These are phyloP conservation scores for Pangasianodon hypophthalmus DNA, from an alignment of 2,113 vertebrate species.

Conservation along the genomic window DNA sequence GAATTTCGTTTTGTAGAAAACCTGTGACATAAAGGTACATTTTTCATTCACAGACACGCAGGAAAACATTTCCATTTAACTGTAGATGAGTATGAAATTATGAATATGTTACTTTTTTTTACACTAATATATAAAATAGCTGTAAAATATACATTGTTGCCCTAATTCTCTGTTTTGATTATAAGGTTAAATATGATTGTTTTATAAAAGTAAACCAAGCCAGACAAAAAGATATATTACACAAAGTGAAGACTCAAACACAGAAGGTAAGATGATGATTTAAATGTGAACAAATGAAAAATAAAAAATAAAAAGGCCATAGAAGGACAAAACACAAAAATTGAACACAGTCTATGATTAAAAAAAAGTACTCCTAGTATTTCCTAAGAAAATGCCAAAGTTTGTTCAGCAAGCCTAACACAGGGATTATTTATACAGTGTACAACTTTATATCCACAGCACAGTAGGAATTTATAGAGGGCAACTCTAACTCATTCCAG, in stretches of 20 bases:
- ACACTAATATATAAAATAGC: not conserved
- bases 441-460: not conserved
- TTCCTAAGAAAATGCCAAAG: not conserved
- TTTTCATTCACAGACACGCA: not conserved
- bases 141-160: not conserved
- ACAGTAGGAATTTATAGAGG: constrained; percentile 18
- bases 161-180: not conserved
- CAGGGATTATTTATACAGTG: not conserved
- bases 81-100: not conserved
- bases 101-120: not conserved
- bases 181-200: not conserved
- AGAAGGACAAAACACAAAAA: not conserved
- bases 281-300: not conserved
- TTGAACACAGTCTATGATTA: no score
- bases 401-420: not conserved
- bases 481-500: not conserved
- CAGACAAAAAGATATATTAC: not conserved
- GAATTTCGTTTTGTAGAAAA: no score
- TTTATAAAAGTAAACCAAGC: not conserved
- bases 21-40: not conserved
- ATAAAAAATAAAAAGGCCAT: not conserved
- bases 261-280: not conserved
- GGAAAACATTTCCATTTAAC: not conserved
- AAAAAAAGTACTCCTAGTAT: not conserved
- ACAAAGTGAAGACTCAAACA: not conserved